Conservation (phyloP, 1,140 invertebrate genomes). For the Camponotus pennsylvanicus region DNA sequence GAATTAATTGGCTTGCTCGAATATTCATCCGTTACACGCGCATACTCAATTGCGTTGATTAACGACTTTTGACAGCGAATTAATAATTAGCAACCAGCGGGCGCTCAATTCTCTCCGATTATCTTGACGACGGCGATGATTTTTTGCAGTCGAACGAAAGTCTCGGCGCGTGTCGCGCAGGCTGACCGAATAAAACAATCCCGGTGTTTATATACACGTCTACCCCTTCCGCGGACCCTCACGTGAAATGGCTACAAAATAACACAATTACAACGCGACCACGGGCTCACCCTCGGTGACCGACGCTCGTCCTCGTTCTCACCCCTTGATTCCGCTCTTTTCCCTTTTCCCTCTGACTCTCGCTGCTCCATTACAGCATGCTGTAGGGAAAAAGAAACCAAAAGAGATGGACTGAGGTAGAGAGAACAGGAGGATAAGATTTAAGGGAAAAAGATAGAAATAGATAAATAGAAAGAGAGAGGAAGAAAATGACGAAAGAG, state of each 20-base stretch:
- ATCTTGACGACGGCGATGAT: constrained; percentile 53
- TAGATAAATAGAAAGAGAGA: not conserved
- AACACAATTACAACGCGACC: constrained; percentile 85
- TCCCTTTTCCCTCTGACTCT: constrained; percentile 67
- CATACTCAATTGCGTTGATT: constrained; percentile 54
- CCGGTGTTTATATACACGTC: constrained; percentile 84
- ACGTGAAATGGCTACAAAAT: constrained; percentile 85
- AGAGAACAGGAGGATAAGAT: constrained; percentile 45
- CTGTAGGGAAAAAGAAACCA: constrained; percentile 54
- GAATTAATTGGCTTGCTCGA: constrained; percentile 32
- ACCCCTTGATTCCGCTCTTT: constrained; percentile 70
- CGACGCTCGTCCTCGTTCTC: constrained; percentile 74
- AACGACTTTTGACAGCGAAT: constrained; percentile 57
- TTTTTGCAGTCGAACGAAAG: constrained; percentile 27
- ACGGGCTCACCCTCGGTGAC: constrained; percentile 75
- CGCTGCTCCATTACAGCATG: constrained; percentile 66
- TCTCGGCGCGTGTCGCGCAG: constrained; percentile 78
- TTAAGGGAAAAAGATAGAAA: constrained; percentile 32
- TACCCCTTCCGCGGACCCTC: constrained; percentile 79
- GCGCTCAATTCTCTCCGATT: constrained; percentile 44
- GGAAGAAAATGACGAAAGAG: not conserved
- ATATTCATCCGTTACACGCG: constrained; percentile 47
- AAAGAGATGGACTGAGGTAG: constrained; percentile 32
- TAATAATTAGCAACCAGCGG: constrained; percentile 51
- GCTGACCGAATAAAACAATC: constrained; percentile 85